Base-by-base conservation (phyloP, 2,888 invertebrate species). In the Tipula confusa region DNA sequence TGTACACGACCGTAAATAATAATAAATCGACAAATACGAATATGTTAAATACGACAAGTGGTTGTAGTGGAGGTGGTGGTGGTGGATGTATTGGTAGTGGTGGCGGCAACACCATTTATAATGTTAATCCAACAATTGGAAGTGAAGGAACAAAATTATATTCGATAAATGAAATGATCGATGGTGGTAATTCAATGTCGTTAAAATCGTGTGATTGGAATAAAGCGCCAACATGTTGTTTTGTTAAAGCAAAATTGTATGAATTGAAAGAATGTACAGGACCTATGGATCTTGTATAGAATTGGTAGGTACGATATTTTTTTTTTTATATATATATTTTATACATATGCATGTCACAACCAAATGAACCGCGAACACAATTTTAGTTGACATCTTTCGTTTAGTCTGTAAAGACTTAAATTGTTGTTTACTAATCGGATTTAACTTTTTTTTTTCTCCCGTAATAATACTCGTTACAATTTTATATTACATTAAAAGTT, bases 231-330 rank as follows among this genome's bases (percentile, higher is more conserved):
- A 84, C 85, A 43, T 86, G 85, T 83, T 86, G 85, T 84, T 86
- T 86, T 84, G 85, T 86, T 64, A 86, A 86, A 84, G 86, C 86
- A 5, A 86, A 86, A 84, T 84, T 84, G 79, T 83, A 84, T 84
- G 86, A 86, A 84, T 84, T 85, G 7, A 86, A 86, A 83, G 85
- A 86, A 82, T 86, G 86, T 83, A 84, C 85, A 79, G 86, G 86
- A 85, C 86, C 86, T 82, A 85, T 86, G 33, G 85, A 84, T 83
- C 85, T 85, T 84, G 86, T 86, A 84, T 86, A 86, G 85, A 81
- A 85, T 36, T 83, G 82, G 83, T 82, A 84, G 79, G 84, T 84
- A 43, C 0, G 5, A 79, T 36, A n/a, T 7, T n/a, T n/a, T n/a
- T n/a, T n/a, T n/a, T n/a, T n/a, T n/a, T n/a, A n/a, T n/a, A n/a